Evolutionary conservation across 37 sponge, comb jelly and placozoan genomes (phyloP).

Genomic region (Mnemiopsis leidyi): DNA sequence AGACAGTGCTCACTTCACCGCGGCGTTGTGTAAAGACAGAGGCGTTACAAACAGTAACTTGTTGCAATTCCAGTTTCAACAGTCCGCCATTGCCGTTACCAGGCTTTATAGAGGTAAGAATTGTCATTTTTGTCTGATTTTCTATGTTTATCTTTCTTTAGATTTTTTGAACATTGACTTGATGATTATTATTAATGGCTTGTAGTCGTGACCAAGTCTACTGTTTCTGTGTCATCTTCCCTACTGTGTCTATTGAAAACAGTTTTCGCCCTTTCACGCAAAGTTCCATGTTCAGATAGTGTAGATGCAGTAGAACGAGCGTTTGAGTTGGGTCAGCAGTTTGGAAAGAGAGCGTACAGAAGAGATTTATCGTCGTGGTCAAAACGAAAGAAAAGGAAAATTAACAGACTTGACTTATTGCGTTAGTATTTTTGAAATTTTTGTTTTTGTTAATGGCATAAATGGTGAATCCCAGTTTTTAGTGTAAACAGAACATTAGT

Average conservation of each 20-base stretch:
- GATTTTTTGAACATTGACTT: no score
- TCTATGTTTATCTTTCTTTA: no score
- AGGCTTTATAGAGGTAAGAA: slow-evolving; percentile 65
- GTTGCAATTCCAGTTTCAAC: slow-evolving; percentile 28
- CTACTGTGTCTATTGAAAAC: no score
- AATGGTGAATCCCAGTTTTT: no score
- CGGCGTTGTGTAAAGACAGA: slow-evolving; percentile 20
- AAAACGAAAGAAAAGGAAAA: slow-evolving; percentile 35
- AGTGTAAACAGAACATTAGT: no score
- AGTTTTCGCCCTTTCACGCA: no score
- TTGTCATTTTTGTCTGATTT: no score
- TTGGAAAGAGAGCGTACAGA: background rate
- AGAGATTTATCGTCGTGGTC: background rate
- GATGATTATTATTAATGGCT: no score
- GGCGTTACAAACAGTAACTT: background rate
- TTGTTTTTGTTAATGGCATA: no score
- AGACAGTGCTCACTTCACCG: slow-evolving; percentile 17
- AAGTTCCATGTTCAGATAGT: slow-evolving; percentile 60
- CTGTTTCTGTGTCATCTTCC: no score
- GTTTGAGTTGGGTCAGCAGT: slow-evolving; percentile 18
- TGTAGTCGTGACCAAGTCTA: no score
- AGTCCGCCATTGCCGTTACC: slow-evolving; percentile 38
- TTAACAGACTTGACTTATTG: slow-evolving; percentile 42
- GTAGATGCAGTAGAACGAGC: slow-evolving; percentile 42
- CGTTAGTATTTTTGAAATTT: slow-evolving; percentile 29